Evolutionary conservation across 2,888 invertebrate genomes (phyloP).

Genomic region (Drosophila putrida): DNA sequence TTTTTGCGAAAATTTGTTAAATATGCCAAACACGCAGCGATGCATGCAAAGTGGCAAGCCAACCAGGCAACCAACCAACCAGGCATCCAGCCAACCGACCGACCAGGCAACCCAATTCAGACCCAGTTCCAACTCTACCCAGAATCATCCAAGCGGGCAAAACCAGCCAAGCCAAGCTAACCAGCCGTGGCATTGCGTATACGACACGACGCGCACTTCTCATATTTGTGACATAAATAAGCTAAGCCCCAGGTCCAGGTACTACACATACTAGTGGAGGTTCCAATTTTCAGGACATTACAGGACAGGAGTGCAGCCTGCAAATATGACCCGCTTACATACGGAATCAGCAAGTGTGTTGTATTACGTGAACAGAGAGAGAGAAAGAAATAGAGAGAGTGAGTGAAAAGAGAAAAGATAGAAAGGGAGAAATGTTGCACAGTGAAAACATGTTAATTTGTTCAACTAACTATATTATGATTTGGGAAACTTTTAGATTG

Average conservation of each 20-base stretch:
- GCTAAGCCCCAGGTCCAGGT: constrained; percentile 50
- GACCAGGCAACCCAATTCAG: constrained; percentile 20
- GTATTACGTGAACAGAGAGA: not conserved
- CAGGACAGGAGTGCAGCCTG: constrained; percentile 38
- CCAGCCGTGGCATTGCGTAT: constrained; percentile 75
- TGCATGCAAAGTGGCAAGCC: constrained; percentile 76
- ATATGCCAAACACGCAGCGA: constrained; percentile 81
- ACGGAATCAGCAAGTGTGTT: constrained; percentile 42
- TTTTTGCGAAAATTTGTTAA: constrained; percentile 80
- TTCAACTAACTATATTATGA: constrained; percentile 11
- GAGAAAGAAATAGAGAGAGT: not conserved
- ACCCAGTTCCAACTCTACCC: not conserved
- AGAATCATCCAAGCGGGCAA: constrained; percentile 48
- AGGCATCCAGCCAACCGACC: constrained; percentile 26
- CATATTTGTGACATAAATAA: constrained; percentile 82
- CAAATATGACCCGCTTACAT: constrained; percentile 77
- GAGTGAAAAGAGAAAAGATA: not conserved
- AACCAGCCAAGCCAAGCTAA: constrained; percentile 55
- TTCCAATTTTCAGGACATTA: constrained; percentile 2
- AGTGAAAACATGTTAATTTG: constrained; percentile 41
- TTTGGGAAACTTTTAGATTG: not conserved
- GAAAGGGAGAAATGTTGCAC: constrained; percentile 27
- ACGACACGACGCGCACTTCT: constrained; percentile 61
- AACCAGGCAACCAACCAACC: constrained; percentile 28
- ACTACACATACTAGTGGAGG: not conserved